Evolutionary conservation across 2,888 invertebrate genomes (phyloP), one percentile per base, ranked within the genome.

Genomic region (Tromatobia lineatoria): DNA sequence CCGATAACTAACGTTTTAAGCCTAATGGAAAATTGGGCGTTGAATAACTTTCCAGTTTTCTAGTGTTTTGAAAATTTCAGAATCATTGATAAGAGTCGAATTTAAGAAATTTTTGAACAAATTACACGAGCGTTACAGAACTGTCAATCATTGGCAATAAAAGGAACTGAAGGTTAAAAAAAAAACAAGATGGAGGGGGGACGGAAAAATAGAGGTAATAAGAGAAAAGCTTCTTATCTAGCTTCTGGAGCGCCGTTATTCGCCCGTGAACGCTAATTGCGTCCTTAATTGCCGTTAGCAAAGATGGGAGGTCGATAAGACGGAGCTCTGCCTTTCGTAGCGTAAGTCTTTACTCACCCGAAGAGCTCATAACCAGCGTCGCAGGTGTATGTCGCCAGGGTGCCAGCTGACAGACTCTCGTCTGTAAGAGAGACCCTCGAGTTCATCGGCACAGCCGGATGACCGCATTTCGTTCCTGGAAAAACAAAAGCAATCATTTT

Each of bases 351-450:
- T 38, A 29, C 69, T 69, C 59, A 95, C 95, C 98, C 98, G 92
- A 98, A 98, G 15, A 98, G 95, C 93, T 98, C 98, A 94, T 98
- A 98, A 15, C 97, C 98, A 47, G 97, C 96, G 93, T 98, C 98
- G 91, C 98, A 98, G 86, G 96, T 95, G 94, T 98, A 98, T 42
- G 95, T 96, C 54, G 98, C 98, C 15, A 94, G 94, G 0, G 96
- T 95, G 50, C 96, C 96, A 7, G 94, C 94, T 86, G 92, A 91
- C 86, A 95, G 95, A 87, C 91, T 94, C 84, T 95, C 94, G 87
- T 94, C 95, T 88, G 96, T 95, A 87, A 96, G 94, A 47, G 95
- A 94, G 70, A 98, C 96, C 92, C 96, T 95, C 80, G 98, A 96
- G 94, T 98, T 98, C 79, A 97, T 94, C 23, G 98, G 98, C 88